Base-by-base conservation (phyloP, 2,888 invertebrate species). In the Xiphydria camelus region DNA sequence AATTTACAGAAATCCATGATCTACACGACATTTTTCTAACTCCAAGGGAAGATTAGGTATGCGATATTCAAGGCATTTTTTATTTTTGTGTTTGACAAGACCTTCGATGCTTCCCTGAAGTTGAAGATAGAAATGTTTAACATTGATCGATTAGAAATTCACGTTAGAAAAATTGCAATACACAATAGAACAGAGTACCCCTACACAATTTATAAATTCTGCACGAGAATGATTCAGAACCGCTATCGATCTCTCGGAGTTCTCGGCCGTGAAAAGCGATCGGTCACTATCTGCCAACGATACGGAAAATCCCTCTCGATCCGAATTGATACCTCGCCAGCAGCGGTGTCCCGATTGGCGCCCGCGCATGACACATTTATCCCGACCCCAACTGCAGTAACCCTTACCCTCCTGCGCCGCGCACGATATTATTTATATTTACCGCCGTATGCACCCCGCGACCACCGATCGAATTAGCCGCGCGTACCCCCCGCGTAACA, bases 301-400 rank as follows among this genome's bases (percentile, higher is more conserved):
- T 37, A 42, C 46, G 49, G 53, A 55, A 63, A 57, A 45, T 45
- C 34, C 34, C 34, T 18, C 18, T 17, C 34, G 36, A 32, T 22
- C 35, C 42, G 43, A 51, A 50, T 49, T 37, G 49, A 32, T 40
- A 49, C 53, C 49, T 51, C 45, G 45, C 47, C 47, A 45, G 47
- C 43, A 41, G 47, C 45, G 34, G 9, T 61, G 15, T 15, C 9
- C 6, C 29, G 29, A 29, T 29, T 29, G 29, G n/a, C n/a, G n/a
- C n/a, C 41, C 47, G 35, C 51, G 49, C 53, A 61, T 64, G 62
- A 62, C 61, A 62, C 57, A 62, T 64, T 60, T 49, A 60, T 57
- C 55, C 39, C 10, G 21, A 32, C 14, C 57, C 51, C 45, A 36
- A 49, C 35, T 20, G 26, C 40, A 33, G n/a, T n/a, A n/a, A n/a